A percentile compares a stretch with the other conserved stretches of the same genome.
These are phyloP conservation scores for Lapara coniferarum DNA, from an alignment of 2,888 invertebrate genomes.

Conservation along the genomic window DNA sequence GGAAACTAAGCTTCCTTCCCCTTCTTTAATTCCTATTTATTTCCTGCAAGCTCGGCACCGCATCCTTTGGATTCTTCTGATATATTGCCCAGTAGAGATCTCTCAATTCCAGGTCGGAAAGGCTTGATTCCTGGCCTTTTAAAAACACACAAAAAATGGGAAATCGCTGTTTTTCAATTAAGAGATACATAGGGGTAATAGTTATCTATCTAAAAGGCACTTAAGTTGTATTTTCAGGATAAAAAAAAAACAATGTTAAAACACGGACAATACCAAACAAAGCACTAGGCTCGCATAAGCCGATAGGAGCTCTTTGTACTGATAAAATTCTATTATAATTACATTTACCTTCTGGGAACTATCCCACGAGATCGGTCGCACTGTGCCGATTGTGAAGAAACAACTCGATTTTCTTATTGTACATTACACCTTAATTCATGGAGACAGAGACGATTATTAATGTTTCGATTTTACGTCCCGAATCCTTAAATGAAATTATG, in stretches of 20 bases:
- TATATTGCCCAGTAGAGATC: too few species aligned
- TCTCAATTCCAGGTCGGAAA: too few species aligned
- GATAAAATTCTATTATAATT: conserved; percentile 44
- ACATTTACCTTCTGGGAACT: conserved; percentile 62
- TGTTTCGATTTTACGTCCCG: neutral
- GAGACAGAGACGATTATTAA: conserved; percentile 36
- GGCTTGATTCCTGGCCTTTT: too few species aligned
- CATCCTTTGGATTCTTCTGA: too few species aligned
- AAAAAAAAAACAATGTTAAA: neutral
- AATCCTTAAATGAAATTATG: conserved; percentile 8
- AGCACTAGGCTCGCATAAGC: conserved; percentile 59
- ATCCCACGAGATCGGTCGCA: conserved; percentile 70
- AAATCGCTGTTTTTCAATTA: too few species aligned
- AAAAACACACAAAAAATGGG: too few species aligned
- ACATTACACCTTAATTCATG: conserved; percentile 27
- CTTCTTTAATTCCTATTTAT: too few species aligned
- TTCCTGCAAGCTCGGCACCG: too few species aligned
- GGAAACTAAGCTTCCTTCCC: too few species aligned
- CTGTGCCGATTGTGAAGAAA: conserved; percentile 45
- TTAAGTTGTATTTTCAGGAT: neutral
- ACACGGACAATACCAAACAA: conserved; percentile 19
- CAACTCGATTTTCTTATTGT: conserved; percentile 31
- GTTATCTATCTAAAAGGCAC: too few species aligned
- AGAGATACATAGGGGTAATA: too few species aligned
- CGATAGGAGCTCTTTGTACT: conserved; percentile 52